phyloP scores from a whole-genome alignment of 1,140 invertebrate genomes.

The Mya arenaria region DNA sequence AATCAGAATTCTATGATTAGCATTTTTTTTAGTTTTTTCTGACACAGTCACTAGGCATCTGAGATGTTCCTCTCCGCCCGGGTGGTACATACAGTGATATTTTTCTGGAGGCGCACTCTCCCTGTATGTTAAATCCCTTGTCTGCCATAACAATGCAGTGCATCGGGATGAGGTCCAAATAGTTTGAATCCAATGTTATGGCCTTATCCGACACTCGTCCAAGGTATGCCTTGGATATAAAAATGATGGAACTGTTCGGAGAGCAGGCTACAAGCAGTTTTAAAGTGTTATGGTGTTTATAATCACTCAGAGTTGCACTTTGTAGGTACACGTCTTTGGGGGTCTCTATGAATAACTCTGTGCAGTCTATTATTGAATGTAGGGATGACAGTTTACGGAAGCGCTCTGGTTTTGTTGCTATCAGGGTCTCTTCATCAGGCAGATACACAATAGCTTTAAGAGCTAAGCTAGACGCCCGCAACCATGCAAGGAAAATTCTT shows the following conservation, averaged over 20 bases:
- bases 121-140: not conserved
- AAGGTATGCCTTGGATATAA: not conserved
- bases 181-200: not conserved
- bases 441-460: not conserved
- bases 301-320: conserved; percentile 6
- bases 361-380: conserved; percentile 6
- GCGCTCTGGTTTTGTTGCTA: conserved; percentile 23
- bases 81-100: not conserved
- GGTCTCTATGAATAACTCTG: not conserved
- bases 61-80: not conserved
- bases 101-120: not conserved
- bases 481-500: not conserved
- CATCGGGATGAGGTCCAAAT: not conserved
- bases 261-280: not conserved
- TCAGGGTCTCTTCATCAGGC: not conserved
- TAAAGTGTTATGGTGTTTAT: conserved; percentile 23
- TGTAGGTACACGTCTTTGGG: not conserved
- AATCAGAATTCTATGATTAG: not conserved
- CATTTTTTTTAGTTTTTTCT: not conserved
- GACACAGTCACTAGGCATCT: not conserved
- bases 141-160: not conserved
- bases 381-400: not conserved
- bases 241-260: conserved; percentile 7
- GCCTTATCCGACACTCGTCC: not conserved
- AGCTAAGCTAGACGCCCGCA: not conserved